These are phyloP conservation scores for Dryoscopus gambensis DNA, from an alignment of 2,113 vertebrate species.

Conservation along the genomic window DNA sequence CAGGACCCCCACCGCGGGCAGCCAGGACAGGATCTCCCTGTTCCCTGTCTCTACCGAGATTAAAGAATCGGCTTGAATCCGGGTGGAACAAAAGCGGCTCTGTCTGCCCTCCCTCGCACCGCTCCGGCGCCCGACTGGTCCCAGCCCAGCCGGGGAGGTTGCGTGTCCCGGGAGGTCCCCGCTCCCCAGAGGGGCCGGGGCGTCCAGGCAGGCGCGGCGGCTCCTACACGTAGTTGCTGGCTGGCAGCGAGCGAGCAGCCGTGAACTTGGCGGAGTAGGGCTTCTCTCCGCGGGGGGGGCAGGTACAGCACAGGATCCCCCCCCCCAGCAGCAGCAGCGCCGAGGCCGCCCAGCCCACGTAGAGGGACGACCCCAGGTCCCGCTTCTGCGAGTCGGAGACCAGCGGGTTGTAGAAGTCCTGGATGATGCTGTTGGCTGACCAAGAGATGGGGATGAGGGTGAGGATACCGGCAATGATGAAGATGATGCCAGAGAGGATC, in stretches of 20 bases:
- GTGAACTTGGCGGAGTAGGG: constrained; percentile 84
- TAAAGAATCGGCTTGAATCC: constrained; percentile 26
- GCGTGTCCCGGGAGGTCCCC: not conserved
- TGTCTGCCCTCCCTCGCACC: not conserved
- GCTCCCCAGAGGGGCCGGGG: not conserved
- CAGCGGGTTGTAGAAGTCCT: constrained; percentile 83
- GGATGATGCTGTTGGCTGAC: constrained; percentile 80
- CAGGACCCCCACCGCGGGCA: not conserved
- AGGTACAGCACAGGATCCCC: constrained; percentile 81
- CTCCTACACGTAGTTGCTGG: constrained; percentile 84
- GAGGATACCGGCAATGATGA: constrained; percentile 76
- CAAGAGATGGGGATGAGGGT: constrained; percentile 84
- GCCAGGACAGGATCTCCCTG: not conserved
- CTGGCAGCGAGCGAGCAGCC: constrained; percentile 66
- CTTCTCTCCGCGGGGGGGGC: constrained; percentile 73
- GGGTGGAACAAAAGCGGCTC: constrained; percentile 31
- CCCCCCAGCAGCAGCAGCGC: constrained; percentile 84
- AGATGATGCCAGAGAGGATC: constrained; percentile 72
- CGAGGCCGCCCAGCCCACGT: constrained; percentile 86
- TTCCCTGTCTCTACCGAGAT: not conserved
- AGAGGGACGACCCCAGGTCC: constrained; percentile 85
- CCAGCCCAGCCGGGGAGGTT: not conserved
- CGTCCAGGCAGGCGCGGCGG: not conserved
- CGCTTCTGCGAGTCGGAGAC: constrained; percentile 77
- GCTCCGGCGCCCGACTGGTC: not conserved